Evolutionary conservation across 2,113 vertebrate genomes (phyloP).

Genomic region (Lasiurus borealis): DNA sequence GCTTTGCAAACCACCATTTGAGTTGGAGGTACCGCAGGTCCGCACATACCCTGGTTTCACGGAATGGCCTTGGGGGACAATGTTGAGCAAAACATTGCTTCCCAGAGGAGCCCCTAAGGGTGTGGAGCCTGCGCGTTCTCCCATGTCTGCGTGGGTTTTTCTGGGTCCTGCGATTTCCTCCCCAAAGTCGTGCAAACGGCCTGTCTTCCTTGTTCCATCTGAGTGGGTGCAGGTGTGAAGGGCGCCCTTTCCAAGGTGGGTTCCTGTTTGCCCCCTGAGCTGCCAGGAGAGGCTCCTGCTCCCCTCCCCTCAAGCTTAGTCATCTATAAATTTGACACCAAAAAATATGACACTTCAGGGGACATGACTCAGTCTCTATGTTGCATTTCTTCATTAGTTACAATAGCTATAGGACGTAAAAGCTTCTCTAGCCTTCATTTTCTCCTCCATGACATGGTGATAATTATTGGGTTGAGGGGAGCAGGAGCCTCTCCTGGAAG

Average conservation of each 20-base stretch:
- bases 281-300: neutral
- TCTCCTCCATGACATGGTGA: neutral
- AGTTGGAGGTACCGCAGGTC: neutral
- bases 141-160: neutral
- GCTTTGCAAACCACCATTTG: neutral
- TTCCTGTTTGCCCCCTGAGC: no score
- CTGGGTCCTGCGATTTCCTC: neutral
- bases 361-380: neutral
- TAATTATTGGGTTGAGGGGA: neutral
- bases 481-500: no score
- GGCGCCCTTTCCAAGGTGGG: neutral
- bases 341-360: neutral
- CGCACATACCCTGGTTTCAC: no score
- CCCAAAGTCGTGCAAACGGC: neutral
- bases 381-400: neutral
- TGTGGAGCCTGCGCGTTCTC: neutral
- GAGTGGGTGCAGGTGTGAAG: neutral
- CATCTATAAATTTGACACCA: neutral
- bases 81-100: neutral
- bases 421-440: neutral
- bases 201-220: neutral
- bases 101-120: neutral
- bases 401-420: neutral
- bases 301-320: neutral
- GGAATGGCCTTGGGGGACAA: neutral